Evolutionary conservation across 2,888 invertebrate species (phyloP).

Genomic region (Philereme transversata): DNA sequence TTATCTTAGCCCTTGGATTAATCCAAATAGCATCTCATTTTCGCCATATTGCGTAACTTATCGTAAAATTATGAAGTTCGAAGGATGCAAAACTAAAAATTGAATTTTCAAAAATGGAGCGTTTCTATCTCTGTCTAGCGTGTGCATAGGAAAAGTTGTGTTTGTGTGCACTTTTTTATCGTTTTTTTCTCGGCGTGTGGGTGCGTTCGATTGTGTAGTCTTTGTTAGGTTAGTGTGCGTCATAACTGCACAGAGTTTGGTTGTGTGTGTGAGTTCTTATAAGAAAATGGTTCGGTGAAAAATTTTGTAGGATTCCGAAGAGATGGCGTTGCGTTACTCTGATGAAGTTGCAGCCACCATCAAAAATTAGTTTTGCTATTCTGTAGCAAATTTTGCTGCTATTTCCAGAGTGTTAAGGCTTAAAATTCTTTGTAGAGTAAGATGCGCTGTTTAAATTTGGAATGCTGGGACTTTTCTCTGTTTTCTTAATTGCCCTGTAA

Average conservation of each 20-base stretch:
- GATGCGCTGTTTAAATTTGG: slow-evolving; percentile 40
- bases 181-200: slow-evolving; percentile 81
- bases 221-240: slow-evolving; percentile 48
- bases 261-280: slow-evolving; percentile 74
- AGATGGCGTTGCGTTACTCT: slow-evolving; percentile 78
- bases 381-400: slow-evolving; percentile 41
- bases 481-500: slow-evolving; percentile 40
- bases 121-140: slow-evolving; percentile 50
- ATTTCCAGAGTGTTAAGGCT: slow-evolving; percentile 35
- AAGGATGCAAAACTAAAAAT: slow-evolving; percentile 31
- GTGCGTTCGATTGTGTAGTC: slow-evolving; percentile 78
- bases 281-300: slow-evolving; percentile 82
- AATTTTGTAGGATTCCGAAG: slow-evolving; percentile 76
- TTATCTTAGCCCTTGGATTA: slow-evolving; percentile 67
- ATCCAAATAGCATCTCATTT: slow-evolving; percentile 56
- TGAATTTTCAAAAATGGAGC: slow-evolving; percentile 50
- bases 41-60: slow-evolving; percentile 40
- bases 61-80: slow-evolving; percentile 28
- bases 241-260: slow-evolving; percentile 47
- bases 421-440: slow-evolving; percentile 36
- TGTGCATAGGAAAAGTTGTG: slow-evolving; percentile 48
- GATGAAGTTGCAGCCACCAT: slow-evolving; percentile 57
- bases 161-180: slow-evolving; percentile 79
- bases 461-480: slow-evolving; percentile 41
- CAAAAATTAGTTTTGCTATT: slow-evolving; percentile 62